Evolutionary conservation across 2,888 invertebrate species (phyloP), one percentile per base, ranked within the genome.

Genomic region (Archaeoteleia sp.): DNA sequence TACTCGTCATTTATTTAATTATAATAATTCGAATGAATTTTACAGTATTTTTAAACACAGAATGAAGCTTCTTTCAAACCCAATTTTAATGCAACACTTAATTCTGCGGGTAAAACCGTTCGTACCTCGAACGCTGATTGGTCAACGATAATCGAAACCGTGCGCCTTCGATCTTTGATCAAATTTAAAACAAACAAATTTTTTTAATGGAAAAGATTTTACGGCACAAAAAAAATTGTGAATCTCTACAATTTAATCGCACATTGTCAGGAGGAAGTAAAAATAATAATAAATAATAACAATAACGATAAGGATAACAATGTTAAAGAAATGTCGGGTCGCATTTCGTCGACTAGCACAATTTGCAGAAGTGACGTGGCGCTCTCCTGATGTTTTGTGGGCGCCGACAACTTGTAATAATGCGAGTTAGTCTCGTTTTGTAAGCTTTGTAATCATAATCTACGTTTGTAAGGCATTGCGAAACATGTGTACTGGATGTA

Each of bases 381-480:
- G 17, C 9, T 40, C 12, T 34, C 30, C 48, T 48, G 48, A 43
- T 49, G 30, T 55, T 63, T 55, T 62, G 39, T 32, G 40, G 20
- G 10, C 45, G 43, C 14, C 25, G 43, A 46, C 42, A 17, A 2
- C 25, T 45, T 43, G 20, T 39, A 23, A 45, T 48, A 43, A 43
- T 45, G 60, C 51, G 48, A 67, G 62, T 46, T 29, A 62, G 58
- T 42, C 57, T 67, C 61, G 54, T 57, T 67, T 67, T 67, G 62
- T 67, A 62, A 67, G 67, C 62, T 67, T 67, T 67, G 58, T 67
- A 62, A 67, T 62, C 30, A 62, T 34, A 32, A 46, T 61, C 54
- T 45, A 51, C 25, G 42, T 67, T 61, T 61, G 60, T 61, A 51
- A 40, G 42, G 35, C 30, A 49, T 27, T 43, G 58, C 35, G 20